A percentile compares a stretch with the other conserved stretches of the same genome.
Conservation (phyloP, 1,140 invertebrate species). For the Drosophila orena region DNA sequence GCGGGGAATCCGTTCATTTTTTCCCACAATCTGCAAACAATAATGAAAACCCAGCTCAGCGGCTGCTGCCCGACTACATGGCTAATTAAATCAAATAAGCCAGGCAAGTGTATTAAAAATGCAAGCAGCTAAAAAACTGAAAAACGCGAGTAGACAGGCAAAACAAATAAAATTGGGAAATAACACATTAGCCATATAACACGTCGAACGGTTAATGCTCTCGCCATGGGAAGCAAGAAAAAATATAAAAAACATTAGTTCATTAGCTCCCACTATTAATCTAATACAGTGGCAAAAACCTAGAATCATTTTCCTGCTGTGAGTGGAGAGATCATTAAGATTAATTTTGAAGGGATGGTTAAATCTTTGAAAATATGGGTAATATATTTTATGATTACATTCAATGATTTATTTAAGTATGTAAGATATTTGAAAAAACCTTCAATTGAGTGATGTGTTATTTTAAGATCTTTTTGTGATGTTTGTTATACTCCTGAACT, state of each 20-base stretch:
- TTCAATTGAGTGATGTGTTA: too few species aligned
- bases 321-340: too few species aligned
- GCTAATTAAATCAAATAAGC: constrained; percentile 77
- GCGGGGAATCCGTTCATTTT: constrained; percentile 63
- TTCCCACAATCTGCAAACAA: constrained; percentile 82
- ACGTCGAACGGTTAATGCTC: constrained; percentile 50
- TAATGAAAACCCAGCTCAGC: constrained; percentile 63
- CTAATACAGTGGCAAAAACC: too few species aligned
- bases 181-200: constrained; percentile 29
- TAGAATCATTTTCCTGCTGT: too few species aligned
- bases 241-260: constrained; percentile 1
- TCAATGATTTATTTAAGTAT: too few species aligned
- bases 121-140: constrained; percentile 13
- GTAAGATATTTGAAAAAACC: too few species aligned
- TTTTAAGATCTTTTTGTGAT: too few species aligned
- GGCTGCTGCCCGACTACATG: constrained; percentile 17
- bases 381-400: too few species aligned
- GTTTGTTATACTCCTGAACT: background rate
- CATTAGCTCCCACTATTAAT: background rate
- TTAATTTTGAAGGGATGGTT: too few species aligned
- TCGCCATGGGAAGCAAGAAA: background rate
- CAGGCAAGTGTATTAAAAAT: constrained; percentile 62
- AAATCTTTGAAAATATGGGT: too few species aligned
- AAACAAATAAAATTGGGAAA: constrained; percentile 50
- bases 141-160: constrained; percentile 45